These are phyloP conservation scores for Tychaedon coryphoeus DNA, from an alignment of 2,113 vertebrate species.

Conservation along the genomic window DNA sequence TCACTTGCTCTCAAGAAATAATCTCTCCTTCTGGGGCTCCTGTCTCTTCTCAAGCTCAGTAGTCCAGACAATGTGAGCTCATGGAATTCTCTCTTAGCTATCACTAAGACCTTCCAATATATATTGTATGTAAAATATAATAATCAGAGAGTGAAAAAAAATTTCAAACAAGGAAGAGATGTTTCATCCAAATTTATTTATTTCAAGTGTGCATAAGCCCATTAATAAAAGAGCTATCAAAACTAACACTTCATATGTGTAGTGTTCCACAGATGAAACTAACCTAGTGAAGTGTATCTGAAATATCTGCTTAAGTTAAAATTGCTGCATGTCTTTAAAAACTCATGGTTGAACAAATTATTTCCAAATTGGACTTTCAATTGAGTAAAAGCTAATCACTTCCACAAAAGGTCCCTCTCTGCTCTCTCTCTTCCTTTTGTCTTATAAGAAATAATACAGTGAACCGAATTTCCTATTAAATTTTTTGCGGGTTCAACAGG, in stretches of 20 bases:
- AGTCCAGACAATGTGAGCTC: neutral
- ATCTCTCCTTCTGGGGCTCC: neutral
- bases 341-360: neutral
- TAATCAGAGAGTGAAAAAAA: neutral
- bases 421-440: neutral
- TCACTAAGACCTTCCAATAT: neutral
- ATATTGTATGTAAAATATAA: neutral
- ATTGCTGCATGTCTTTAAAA: neutral
- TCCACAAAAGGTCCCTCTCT: neutral
- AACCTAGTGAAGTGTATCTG: neutral
- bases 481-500: neutral
- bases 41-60: neutral
- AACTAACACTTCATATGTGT: neutral
- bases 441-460: neutral
- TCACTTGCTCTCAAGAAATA: neutral
- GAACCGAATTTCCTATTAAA: neutral
- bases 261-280: neutral
- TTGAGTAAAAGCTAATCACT: neutral
- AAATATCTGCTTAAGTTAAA: neutral
- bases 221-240: neutral
- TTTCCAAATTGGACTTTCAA: neutral
- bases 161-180: neutral
- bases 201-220: neutral
- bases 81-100: neutral
- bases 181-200: neutral